phyloP scores from a whole-genome alignment of 2,797 vertebrate species.

The Emydoidea blandingii region DNA sequence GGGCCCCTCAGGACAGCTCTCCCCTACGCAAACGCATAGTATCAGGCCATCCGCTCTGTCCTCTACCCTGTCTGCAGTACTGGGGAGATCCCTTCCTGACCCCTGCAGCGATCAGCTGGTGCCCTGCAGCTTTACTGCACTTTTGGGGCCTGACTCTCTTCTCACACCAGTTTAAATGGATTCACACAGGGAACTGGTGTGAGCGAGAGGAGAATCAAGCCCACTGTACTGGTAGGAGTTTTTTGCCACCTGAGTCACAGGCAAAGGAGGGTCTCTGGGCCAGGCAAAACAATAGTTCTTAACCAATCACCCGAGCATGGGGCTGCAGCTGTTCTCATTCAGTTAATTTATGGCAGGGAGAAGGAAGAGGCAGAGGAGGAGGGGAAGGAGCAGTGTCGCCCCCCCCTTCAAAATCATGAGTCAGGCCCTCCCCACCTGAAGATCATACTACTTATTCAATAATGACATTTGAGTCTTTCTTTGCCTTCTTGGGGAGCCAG shows the following conservation, averaged over 20 bases:
- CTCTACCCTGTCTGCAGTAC: no score
- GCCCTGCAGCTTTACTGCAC: background rate
- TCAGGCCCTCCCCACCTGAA: background rate
- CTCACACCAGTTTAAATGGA: background rate
- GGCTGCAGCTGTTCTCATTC: background rate
- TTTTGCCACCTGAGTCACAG: background rate
- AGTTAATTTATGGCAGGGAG: background rate
- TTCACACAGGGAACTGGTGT: background rate
- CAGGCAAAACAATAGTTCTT: background rate
- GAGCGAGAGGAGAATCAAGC: background rate
- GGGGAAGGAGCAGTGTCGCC: background rate
- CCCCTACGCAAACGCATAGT: no score
- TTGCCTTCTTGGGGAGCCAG: no score
- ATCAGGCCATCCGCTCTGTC: background rate
- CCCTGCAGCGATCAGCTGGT: background rate
- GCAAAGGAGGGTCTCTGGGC: background rate
- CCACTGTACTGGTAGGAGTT: background rate
- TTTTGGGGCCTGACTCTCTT: background rate
- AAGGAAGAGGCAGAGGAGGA: no score
- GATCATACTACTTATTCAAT: background rate
- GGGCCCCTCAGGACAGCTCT: no score
- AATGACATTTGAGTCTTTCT: background rate
- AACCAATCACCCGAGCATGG: background rate
- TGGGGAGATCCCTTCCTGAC: background rate
- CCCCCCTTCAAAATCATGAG: background rate